Evolutionary conservation across 2,113 vertebrate genomes (phyloP).

Genomic region (Hemiscyllium ocellatum): DNA sequence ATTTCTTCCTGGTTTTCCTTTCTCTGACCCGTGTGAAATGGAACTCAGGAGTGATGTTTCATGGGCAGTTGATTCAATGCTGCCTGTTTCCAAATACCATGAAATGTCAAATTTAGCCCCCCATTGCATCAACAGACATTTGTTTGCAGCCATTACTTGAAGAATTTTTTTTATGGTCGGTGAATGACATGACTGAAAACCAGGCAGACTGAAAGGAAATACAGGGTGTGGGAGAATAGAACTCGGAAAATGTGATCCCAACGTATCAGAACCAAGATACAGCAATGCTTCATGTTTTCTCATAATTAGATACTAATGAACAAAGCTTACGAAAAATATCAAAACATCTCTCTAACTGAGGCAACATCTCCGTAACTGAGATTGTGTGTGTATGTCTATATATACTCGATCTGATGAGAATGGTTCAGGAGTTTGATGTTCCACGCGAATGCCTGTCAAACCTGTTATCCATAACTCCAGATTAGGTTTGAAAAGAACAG

Average conservation of each 20-base stretch:
- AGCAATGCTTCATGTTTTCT: not conserved
- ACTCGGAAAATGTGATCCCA: not conserved
- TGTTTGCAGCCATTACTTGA: not conserved
- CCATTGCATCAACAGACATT: not conserved
- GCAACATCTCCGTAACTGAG: not conserved
- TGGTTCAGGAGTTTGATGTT: not conserved
- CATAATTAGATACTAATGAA: not conserved
- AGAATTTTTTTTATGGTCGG: not conserved
- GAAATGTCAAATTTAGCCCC: not conserved
- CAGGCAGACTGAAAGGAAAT: not conserved
- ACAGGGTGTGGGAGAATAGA: not conserved
- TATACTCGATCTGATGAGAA: not conserved
- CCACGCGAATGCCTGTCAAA: too few species aligned
- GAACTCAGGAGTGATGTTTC: not conserved
- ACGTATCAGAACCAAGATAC: not conserved
- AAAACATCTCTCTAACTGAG: not conserved
- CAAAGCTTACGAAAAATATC: not conserved
- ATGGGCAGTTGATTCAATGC: not conserved
- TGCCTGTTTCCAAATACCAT: not conserved
- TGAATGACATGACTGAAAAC: not conserved
- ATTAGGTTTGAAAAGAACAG: not conserved
- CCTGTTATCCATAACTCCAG: not conserved
- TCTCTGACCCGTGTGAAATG: not conserved
- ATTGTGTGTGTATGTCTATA: not conserved
- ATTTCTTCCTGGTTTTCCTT: not conserved